Evolutionary conservation across 1,140 invertebrate genomes (phyloP), one percentile per base, ranked within the genome.

Genomic region (Copidosoma floridanum): DNA sequence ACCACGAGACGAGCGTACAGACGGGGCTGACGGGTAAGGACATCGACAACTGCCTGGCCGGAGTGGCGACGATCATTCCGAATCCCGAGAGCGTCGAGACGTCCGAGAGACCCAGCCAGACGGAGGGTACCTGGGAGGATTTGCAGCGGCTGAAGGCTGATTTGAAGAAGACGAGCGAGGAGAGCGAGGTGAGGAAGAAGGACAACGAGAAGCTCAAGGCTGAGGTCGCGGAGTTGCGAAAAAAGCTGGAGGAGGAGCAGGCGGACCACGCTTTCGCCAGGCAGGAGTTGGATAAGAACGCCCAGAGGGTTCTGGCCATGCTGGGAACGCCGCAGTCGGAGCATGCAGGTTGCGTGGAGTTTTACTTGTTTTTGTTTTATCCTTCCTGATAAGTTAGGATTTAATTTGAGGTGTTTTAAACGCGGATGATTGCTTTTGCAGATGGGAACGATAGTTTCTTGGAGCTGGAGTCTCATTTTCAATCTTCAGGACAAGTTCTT

Each of bases 1-100:
- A 91, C 71, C 89, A 91, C 59, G 91, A 93, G 75, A 88, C 82
- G 0, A 81, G 82, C 14, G 82, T 85, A 3, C 91, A 93, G 70
- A 93, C 91, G 0, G 88, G 87, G 7, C 72, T 92, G 21, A 85
- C 88, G 0, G 84, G 85, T 38, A 72, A 76, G 1, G 91, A 92
- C 69, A 80, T 92, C 12, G 86, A 89, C 41, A 85, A 86, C 11
- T 86, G 86, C 18, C 75, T 91, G 29, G 82, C 84, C 0, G 89
- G 88, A 0, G 68, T 85, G 11, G 72, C 80, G 3, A 82, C 74
- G 4, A 72, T 67, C 0, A 52, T 82, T 3, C 70, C 76, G 3
- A 75, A 78, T 29, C 66, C 83, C 2, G 80, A 82, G 14, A 74
- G 76, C 7, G 72, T 77, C 1, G 82, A 84, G 26, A 74, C 55